Conservation (phyloP, 2,888 invertebrate genomes). For the Pristionchus exspectatus region DNA sequence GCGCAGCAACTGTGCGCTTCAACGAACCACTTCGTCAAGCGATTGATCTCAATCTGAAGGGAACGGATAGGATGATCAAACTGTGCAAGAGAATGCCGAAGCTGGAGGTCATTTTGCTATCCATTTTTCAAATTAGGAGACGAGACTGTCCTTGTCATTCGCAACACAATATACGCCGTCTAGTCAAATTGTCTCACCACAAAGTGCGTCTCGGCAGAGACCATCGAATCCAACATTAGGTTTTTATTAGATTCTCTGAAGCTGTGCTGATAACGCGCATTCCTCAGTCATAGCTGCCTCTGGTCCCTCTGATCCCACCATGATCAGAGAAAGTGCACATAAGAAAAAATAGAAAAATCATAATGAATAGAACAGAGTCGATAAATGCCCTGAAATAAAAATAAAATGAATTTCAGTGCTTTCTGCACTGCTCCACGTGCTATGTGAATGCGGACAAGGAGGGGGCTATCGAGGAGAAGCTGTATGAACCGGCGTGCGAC, state of each 20-base stretch:
- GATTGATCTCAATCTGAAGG: conserved; percentile 91
- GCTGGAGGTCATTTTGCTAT: conserved; percentile 80
- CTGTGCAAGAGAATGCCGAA: conserved; percentile 88
- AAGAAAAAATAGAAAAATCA: too few relatives aligned
- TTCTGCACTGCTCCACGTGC: conserved; percentile 90
- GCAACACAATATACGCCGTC: too few relatives aligned
- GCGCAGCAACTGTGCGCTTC: conserved; percentile 93
- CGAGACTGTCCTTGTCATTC: too few relatives aligned
- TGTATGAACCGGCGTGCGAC: conserved; percentile 83
- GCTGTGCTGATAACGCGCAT: too few relatives aligned
- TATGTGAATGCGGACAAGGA: conserved; percentile 89
- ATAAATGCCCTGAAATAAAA: too few relatives aligned
- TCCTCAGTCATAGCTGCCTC: too few relatives aligned
- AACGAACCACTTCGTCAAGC: conserved; percentile 91
- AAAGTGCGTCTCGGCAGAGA: neutral
- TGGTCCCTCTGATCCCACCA: too few relatives aligned
- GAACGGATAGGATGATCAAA: conserved; percentile 88
- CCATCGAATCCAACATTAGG: neutral
- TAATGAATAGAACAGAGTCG: too few relatives aligned
- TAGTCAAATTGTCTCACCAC: too few relatives aligned
- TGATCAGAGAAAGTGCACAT: too few relatives aligned
- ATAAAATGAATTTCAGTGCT: conserved; percentile 69
- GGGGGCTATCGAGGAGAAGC: conserved; percentile 85
- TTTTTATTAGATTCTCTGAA: too few relatives aligned
- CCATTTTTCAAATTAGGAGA: neutral